A percentile compares a stretch with the other conserved stretches of the same genome.
phyloP scores from a whole-genome alignment of 2,888 invertebrate species.

The Macaria notata region DNA sequence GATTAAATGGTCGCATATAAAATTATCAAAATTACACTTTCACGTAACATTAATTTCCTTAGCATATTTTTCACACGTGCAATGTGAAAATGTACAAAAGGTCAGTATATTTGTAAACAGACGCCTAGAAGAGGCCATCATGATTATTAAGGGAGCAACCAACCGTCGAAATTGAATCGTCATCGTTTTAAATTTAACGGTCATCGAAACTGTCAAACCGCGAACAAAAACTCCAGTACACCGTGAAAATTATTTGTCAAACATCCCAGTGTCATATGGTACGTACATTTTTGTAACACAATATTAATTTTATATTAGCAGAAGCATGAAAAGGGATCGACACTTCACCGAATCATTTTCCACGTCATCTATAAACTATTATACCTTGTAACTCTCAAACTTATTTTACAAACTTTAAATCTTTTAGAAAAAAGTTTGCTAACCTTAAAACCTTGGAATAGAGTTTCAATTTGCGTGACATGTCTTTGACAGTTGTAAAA shows the following conservation, averaged over 20 bases:
- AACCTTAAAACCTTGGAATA: conserved; percentile 23
- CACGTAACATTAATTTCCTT: too few relatives aligned
- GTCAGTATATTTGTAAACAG: too few relatives aligned
- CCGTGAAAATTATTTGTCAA: conserved; percentile 56
- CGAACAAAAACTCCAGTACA: conserved; percentile 43
- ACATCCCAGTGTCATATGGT: conserved; percentile 43
- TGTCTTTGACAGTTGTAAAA: conserved; percentile 22
- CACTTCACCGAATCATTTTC: conserved; percentile 75
- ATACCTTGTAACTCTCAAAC: conserved; percentile 45
- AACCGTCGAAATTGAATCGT: conserved; percentile 21
- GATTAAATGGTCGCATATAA: too few relatives aligned
- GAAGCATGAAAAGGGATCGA: conserved; percentile 74
- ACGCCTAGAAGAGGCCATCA: neutral
- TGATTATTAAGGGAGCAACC: neutral
- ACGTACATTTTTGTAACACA: conserved; percentile 48
- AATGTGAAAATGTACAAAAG: too few relatives aligned
- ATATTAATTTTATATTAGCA: conserved; percentile 78
- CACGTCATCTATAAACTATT: conserved; percentile 74
- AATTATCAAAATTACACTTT: too few relatives aligned
- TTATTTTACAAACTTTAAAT: conserved; percentile 36
- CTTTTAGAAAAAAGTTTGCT: neutral
- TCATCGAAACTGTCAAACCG: conserved; percentile 35
- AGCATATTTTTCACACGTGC: too few relatives aligned
- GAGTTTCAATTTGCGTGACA: conserved; percentile 33
- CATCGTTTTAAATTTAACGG: conserved; percentile 46